phyloP scores from a whole-genome alignment of 2,888 invertebrate genomes.

The Cheilosia vulpina region DNA sequence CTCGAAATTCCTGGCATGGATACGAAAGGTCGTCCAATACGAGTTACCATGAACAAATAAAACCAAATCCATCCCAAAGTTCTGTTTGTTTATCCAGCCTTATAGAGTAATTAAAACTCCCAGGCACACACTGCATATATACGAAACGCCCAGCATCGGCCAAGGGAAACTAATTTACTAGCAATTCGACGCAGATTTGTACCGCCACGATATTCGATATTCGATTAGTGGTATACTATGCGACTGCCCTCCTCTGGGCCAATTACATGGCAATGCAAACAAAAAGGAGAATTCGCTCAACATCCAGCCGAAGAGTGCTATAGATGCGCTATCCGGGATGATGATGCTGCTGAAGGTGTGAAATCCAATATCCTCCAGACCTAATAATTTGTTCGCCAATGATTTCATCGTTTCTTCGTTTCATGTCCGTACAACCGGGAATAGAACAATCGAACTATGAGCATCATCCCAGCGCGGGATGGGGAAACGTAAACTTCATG shows the following conservation, averaged over 20 bases:
- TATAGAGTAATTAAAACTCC: slow-evolving; percentile 61
- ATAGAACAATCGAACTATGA: slow-evolving; percentile 72
- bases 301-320: slow-evolving; percentile 23
- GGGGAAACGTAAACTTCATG: slow-evolving; percentile 50
- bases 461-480: slow-evolving; percentile 26
- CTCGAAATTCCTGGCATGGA: slow-evolving; percentile 80
- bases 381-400: slow-evolving; percentile 75
- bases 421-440: slow-evolving; percentile 20
- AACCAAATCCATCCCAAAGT: slow-evolving; percentile 56
- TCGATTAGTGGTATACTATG: slow-evolving; percentile 77
- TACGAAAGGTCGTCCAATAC: slow-evolving; percentile 76
- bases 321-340: slow-evolving; percentile 26
- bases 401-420: slow-evolving; percentile 69
- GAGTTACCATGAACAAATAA: slow-evolving; percentile 76
- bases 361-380: slow-evolving; percentile 75
- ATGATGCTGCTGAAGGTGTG: slow-evolving; percentile 75
- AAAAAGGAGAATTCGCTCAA: slow-evolving; percentile 45
- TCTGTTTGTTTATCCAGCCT: slow-evolving; percentile 50
- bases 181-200: slow-evolving; percentile 71
- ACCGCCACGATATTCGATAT: slow-evolving; percentile 79
- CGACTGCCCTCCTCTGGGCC: slow-evolving; percentile 66
- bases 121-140: slow-evolving; percentile 12
- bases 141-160: slow-evolving; percentile 44
- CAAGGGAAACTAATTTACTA: slow-evolving; percentile 63
- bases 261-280: slow-evolving; percentile 60